A percentile compares a stretch with the other conserved stretches of the same genome.
These are phyloP conservation scores for Lepisosteus osseus DNA, from an alignment of 2,113 vertebrate species.

Conservation along the genomic window DNA sequence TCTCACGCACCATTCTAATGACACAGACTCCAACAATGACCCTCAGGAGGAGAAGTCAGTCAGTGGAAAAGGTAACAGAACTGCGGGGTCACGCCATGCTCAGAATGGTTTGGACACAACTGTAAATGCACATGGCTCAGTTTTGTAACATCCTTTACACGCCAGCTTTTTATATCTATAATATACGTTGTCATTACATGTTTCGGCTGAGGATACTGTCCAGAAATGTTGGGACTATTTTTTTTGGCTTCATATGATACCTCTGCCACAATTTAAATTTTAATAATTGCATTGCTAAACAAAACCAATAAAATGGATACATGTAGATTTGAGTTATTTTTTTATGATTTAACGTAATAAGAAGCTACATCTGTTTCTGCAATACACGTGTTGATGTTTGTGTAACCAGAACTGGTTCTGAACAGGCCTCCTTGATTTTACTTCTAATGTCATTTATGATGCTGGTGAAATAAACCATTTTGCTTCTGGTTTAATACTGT, in stretches of 20 bases:
- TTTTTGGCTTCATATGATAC: constrained; percentile 77
- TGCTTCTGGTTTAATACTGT: constrained; percentile 80
- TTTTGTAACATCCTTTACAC: constrained; percentile 76
- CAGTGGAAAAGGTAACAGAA: constrained; percentile 93
- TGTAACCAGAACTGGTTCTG: constrained; percentile 77
- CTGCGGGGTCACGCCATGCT: constrained; percentile 87
- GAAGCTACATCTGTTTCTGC: constrained; percentile 70
- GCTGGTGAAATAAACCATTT: constrained; percentile 67
- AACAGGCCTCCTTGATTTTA: constrained; percentile 72
- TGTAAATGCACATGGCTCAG: constrained; percentile 75
- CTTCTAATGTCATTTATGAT: constrained; percentile 54
- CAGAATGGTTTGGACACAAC: constrained; percentile 95
- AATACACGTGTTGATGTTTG: constrained; percentile 71
- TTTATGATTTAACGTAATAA: constrained; percentile 85
- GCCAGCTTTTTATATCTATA: constrained; percentile 49
- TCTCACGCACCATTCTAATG: constrained; percentile 96
- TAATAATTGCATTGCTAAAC: constrained; percentile 76
- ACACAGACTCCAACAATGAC: constrained; percentile 97
- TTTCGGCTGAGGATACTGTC: constrained; percentile 74
- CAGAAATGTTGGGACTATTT: constrained; percentile 65
- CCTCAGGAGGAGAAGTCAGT: constrained; percentile 90
- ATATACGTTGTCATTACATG: constrained; percentile 73
- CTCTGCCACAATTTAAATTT: constrained; percentile 80
- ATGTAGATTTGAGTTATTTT: constrained; percentile 87
- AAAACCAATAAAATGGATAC: constrained; percentile 76